A percentile compares a stretch with the other conserved stretches of the same genome.
These are phyloP conservation scores for Probaryconus sp. DNA, from an alignment of 1,140 invertebrate species.

Conservation along the genomic window DNA sequence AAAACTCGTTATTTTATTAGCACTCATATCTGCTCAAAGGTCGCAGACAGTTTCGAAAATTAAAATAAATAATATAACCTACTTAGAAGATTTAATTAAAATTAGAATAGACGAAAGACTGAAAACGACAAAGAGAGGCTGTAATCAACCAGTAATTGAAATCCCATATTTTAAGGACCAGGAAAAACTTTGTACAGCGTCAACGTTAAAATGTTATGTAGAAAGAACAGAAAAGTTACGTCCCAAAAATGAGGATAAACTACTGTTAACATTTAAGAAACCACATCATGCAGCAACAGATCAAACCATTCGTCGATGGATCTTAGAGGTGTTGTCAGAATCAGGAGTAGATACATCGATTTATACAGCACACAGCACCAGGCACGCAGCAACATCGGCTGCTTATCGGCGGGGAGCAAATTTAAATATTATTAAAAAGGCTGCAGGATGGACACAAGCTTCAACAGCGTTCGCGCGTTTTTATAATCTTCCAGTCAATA, in stretches of 20 bases:
- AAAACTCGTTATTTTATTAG: slow-evolving; percentile 4
- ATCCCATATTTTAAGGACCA: slow-evolving; percentile 3
- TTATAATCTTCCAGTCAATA: slow-evolving; percentile 39
- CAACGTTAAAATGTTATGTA: neutral
- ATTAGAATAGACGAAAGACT: slow-evolving; percentile 7
- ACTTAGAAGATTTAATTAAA: neutral
- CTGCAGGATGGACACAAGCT: slow-evolving; percentile 50
- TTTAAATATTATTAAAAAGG: slow-evolving; percentile 39
- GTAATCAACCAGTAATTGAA: slow-evolving; percentile 6
- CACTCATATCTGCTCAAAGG: slow-evolving; percentile 1
- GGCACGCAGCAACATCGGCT: slow-evolving; percentile 53
- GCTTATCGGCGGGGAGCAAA: slow-evolving; percentile 29
- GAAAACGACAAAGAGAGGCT: slow-evolving; percentile 10
- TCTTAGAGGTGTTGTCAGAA: slow-evolving; percentile 2
- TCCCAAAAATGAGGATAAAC: neutral
- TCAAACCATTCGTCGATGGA: slow-evolving; percentile 29
- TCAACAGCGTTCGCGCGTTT: slow-evolving; percentile 40
- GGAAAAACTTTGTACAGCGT: neutral
- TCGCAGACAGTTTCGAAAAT: slow-evolving; percentile 9
- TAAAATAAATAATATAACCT: slow-evolving; percentile 10
- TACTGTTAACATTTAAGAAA: slow-evolving; percentile 16
- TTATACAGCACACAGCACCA: slow-evolving; percentile 39
- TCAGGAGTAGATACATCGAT: slow-evolving; percentile 3
- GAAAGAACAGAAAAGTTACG: slow-evolving; percentile 4
- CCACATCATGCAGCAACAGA: slow-evolving; percentile 11